These are phyloP conservation scores for Pangasius mekongensis DNA, from an alignment of 2,797 vertebrate genomes.

Conservation along the genomic window DNA sequence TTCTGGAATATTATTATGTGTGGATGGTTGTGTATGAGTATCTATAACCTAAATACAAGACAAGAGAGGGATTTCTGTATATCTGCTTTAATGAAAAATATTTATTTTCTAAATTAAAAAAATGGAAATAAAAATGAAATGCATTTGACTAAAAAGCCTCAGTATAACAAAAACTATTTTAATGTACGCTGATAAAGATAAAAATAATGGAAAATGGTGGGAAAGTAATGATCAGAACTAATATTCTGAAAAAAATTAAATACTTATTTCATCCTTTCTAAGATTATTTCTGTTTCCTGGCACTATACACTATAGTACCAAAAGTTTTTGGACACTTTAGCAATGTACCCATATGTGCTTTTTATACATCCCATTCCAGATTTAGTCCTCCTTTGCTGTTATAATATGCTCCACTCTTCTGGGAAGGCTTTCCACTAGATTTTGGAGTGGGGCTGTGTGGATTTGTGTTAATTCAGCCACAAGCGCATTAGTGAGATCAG, in stretches of 20 bases:
- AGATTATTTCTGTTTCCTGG: background rate
- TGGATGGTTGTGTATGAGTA: background rate
- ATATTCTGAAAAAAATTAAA: background rate
- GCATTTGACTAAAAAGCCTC: background rate
- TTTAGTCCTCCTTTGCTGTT: too few relatives aligned
- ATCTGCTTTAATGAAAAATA: background rate
- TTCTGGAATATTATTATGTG: background rate
- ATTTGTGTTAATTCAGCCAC: too few relatives aligned
- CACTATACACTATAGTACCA: background rate
- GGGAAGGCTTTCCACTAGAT: too few relatives aligned
- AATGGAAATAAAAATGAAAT: background rate
- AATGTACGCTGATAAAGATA: background rate
- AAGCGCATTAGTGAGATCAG: too few relatives aligned
- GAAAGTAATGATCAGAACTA: background rate
- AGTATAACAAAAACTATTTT: background rate
- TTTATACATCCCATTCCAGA: too few relatives aligned
- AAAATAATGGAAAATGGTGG: too few relatives aligned
- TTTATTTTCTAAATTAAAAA: background rate
- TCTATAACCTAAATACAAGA: background rate
- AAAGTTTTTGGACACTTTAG: too few relatives aligned
- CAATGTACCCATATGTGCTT: too few relatives aligned
- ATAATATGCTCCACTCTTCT: too few relatives aligned
- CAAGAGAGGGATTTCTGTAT: background rate
- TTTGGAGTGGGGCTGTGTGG: too few relatives aligned
- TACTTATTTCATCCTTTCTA: background rate